Evolutionary conservation across 2,888 invertebrate species (phyloP).

Genomic region (Pharmacophagus antenor): DNA sequence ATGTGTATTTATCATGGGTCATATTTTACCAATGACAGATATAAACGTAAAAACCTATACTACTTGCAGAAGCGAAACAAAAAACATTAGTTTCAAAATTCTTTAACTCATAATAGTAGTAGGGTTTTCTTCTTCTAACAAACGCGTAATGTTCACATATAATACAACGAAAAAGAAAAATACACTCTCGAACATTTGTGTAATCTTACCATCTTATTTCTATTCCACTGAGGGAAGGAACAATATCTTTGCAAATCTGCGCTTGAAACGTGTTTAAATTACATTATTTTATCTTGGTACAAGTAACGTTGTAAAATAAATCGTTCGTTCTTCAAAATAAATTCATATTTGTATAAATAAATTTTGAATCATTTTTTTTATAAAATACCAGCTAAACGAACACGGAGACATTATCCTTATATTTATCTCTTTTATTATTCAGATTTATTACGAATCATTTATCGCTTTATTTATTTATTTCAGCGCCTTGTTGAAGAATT

Average conservation of each 20-base stretch:
- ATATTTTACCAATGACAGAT: no score
- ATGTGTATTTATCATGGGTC: no score
- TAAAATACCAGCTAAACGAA: no score
- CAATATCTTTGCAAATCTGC: conserved; percentile 1
- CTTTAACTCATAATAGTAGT: neutral
- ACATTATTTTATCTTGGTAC: neutral
- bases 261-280: conserved; percentile 2
- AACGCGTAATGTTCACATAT: neutral
- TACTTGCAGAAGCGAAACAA: neutral
- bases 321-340: neutral
- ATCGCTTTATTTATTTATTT: no score
- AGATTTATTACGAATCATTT: no score
- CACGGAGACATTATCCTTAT: no score
- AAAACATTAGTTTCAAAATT: neutral
- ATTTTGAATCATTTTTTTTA: neutral
- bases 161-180: neutral
- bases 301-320: neutral
- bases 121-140: neutral
- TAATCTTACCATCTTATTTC: conserved; percentile 5
- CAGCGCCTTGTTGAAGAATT: no score
- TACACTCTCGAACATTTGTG: neutral
- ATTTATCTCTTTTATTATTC: no score
- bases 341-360: neutral
- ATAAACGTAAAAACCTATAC: no score
- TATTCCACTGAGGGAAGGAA: neutral